Base-by-base conservation (phyloP, 2,888 invertebrate species). In the Trichogramma dendrolimi region DNA sequence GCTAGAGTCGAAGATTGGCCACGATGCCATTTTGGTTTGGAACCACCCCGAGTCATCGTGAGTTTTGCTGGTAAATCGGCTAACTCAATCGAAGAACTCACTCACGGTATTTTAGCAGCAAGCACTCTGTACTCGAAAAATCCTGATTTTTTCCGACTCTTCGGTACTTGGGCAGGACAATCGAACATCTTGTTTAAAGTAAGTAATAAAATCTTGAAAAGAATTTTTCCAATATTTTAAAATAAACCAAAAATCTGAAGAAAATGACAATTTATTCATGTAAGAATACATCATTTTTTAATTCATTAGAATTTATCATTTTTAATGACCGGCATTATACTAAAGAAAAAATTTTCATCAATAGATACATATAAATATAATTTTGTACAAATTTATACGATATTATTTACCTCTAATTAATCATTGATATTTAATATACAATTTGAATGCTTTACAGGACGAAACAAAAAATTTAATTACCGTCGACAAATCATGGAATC, bases 91-190 rank as follows among this genome's bases (percentile, higher is more conserved):
- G 86, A 86, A n/a, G 87, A 88, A 63, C 83, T 88, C 59, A 84
- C 85, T 5, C 84, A 86, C 71, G 85, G 86, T 1, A 81, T 88
- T 11, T 71, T 88, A 47, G 83, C 84, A 51, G 80, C 85, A 5
- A 86, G 85, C 4, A 74, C 83, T 6, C 73, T 85, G 4, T 83
- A 86, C 69, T 81, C 82, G 38, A 76, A 82, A 14, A 81, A 82
- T 65, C 83, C 83, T 0, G 86, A 87, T 67, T 78, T 87, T 6
- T 84, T 89, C 71, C 85, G 85, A 65, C 81, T 89, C 55, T 89
- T 88, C 70, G 89, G 89, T 41, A 71, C 79, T n/a, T 85, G 81
- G 76, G 79, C 81, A 48, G 83, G 81, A 11, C 75, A 80, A 53
- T 73, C 79, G 8, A 81, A 85, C 71, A 68, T 85, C 11, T 72